Base-by-base conservation (phyloP, 2,888 invertebrate species). In the Bellardia bayeri region DNA sequence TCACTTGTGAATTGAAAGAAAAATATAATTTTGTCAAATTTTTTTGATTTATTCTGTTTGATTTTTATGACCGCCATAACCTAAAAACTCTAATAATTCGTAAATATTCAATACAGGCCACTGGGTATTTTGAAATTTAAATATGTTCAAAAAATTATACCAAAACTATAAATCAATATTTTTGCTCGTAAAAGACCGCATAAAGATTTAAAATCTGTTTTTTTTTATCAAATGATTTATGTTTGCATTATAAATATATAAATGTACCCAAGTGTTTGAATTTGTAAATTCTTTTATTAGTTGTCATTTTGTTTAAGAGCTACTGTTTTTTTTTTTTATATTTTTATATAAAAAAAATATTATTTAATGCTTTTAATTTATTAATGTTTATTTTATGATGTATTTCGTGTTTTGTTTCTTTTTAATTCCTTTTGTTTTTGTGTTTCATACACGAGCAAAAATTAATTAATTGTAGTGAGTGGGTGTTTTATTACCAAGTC, bases 401-500 rank as follows among this genome's bases (percentile, higher is more conserved):
- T 66, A 63, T 79, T 75, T 74, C 30, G 16, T 71, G 49, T 42
- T 30, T n/a, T 33, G 11, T 61, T 23, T 16, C 11, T 45, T 40
- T n/a, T 68, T 63, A 40, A 63, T 58, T 71, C 13, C 54, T 66
- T 79, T 49, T 30, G 78, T n/a, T 79, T 61, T 68, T 13, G 13
- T 23, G 23, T 51, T 40, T 49, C 45, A 37, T 81, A 14, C 9
- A 33, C 7, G 23, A 14, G 45, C 9, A 16, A 45, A 23, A 23
- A 23, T 23, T 23, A 23, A 23, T 23, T 23, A 14, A 14, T 64
- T 71, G 51, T 33, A 58, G 84, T 84, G 87, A 74, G 87, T 87
- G 87, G 84, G 84, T 79, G 87, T 87, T 84, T 84, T 80, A 74
- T 72, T 61, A 40, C 4, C 37, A 56, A 72, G 74, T 64, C 71